A percentile compares a stretch with the other conserved stretches of the same genome.
Conservation (phyloP, 2,113 vertebrate species). For the Alces alces region DNA sequence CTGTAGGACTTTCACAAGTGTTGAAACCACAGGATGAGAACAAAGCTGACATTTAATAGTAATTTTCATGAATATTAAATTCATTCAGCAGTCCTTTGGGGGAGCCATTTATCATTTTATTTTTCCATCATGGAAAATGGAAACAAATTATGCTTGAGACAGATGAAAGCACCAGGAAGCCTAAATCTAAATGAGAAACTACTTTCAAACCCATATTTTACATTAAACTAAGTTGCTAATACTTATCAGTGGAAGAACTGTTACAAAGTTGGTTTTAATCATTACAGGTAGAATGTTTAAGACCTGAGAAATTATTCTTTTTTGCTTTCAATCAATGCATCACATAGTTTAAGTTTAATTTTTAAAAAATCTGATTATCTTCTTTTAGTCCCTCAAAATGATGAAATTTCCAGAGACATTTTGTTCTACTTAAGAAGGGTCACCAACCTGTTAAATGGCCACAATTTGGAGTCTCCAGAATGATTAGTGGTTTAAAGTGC, state of each 20-base stretch:
- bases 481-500: not conserved
- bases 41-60: not conserved
- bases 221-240: conserved; percentile 22
- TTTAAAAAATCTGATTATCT: not conserved
- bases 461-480: not conserved
- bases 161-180: conserved; percentile 14
- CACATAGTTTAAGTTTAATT: not conserved
- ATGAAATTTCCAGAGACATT: not conserved
- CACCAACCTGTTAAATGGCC: not conserved
- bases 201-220: not conserved
- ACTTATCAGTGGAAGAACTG: not conserved
- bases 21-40: not conserved
- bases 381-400: not conserved
- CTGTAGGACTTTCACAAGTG: not conserved
- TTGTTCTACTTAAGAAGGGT: not conserved
- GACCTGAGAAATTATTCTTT: not conserved
- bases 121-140: conserved; percentile 8
- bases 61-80: conserved; percentile 30
- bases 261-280: not conserved
- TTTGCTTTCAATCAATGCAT: not conserved
- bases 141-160: not conserved
- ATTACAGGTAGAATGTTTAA: not conserved
- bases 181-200: conserved; percentile 3
- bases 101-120: conserved; percentile 19
- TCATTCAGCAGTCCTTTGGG: not conserved